Conservation (phyloP, 2,797 vertebrate genomes). For the Psittacula derbiana region DNA sequence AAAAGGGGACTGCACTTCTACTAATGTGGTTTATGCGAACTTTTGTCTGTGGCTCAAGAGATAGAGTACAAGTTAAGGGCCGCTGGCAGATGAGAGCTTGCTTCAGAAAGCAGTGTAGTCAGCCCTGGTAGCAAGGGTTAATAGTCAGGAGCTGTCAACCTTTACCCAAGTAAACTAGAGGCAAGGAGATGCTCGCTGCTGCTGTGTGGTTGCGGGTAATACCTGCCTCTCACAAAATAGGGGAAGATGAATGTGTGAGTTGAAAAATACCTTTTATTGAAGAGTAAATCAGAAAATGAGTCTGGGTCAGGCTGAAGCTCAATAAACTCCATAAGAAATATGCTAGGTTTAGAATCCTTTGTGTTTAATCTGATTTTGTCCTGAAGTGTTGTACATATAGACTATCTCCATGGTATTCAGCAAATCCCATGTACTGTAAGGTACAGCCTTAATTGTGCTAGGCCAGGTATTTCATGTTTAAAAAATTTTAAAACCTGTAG, state of each 20-base stretch:
- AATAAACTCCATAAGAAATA: background rate
- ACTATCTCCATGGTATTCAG: background rate
- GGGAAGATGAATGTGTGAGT: background rate
- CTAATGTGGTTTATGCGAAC: background rate
- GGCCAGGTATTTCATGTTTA: background rate
- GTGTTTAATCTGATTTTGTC: background rate
- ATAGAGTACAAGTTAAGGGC: background rate
- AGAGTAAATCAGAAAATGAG: background rate
- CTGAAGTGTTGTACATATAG: background rate
- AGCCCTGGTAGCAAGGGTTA: background rate
- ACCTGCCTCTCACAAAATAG: background rate
- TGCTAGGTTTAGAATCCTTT: background rate
- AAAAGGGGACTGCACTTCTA: background rate
- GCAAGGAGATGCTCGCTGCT: background rate
- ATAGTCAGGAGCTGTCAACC: background rate
- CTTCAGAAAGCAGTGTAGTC: background rate
- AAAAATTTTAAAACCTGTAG: background rate
- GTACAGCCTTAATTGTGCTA: background rate
- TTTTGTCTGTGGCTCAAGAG: background rate
- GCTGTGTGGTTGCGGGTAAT: fast-evolving
- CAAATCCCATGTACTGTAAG: background rate
- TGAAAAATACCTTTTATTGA: background rate
- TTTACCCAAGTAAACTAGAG: too few relatives aligned
- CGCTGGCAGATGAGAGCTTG: background rate
- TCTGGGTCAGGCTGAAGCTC: background rate